A percentile compares a stretch with the other conserved stretches of the same genome.
These are phyloP conservation scores for Hydrophis major DNA, from an alignment of 2,797 vertebrate genomes.

Conservation along the genomic window DNA sequence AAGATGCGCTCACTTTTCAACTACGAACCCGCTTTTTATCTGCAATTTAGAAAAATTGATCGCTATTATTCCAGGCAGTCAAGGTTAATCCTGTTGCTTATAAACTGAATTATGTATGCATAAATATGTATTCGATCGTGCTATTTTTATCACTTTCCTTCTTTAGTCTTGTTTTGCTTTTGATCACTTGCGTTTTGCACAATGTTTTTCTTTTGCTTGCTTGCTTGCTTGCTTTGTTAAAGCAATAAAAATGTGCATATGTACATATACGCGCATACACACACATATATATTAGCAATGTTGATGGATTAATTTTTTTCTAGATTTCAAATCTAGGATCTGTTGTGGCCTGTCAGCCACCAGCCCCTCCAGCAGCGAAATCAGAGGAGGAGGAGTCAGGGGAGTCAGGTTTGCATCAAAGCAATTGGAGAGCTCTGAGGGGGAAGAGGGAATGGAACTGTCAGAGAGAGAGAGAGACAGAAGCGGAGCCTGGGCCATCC, in stretches of 20 bases:
- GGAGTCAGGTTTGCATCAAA: too few relatives aligned
- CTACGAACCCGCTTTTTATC: not conserved
- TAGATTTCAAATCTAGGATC: not conserved
- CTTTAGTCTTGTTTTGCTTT: not conserved
- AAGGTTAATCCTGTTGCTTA: not conserved
- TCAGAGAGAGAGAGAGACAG: too few relatives aligned
- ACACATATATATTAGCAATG: not conserved
- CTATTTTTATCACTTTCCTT: not conserved
- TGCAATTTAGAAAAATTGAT: not conserved
- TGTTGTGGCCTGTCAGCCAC: too few relatives aligned
- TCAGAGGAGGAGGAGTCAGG: too few relatives aligned
- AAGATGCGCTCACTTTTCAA: not conserved
- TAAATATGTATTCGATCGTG: not conserved
- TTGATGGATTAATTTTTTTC: not conserved
- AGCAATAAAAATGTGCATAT: not conserved
- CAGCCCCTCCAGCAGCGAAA: too few relatives aligned
- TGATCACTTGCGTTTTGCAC: not conserved
- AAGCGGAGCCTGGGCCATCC: too few relatives aligned
- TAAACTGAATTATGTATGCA: not conserved
- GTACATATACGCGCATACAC: fast-evolving
- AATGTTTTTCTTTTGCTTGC: not conserved
- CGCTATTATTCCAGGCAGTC: not conserved
- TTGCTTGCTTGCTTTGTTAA: not conserved
- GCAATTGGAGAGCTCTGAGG: too few relatives aligned
- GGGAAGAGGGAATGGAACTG: too few relatives aligned